Conservation (phyloP, 2,797 vertebrate genomes). For the Mus minutoides region DNA sequence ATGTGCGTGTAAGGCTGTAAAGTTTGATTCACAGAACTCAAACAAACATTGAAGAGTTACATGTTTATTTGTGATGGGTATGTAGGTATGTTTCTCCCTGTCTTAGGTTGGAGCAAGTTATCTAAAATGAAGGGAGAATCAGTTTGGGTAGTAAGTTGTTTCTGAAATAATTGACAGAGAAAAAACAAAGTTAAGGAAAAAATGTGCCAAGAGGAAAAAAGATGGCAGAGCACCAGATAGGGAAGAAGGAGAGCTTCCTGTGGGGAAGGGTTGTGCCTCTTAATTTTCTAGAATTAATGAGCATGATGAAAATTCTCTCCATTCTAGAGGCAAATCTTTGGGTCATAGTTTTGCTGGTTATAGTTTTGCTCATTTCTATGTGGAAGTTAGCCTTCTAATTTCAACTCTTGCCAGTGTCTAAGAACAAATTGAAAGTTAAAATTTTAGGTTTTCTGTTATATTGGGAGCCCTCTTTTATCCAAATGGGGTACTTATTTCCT, state of each 20-base stretch:
- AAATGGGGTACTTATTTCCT: slow-evolving; percentile 59
- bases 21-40: neutral
- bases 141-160: slow-evolving; percentile 33
- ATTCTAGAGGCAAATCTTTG: neutral
- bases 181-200: neutral
- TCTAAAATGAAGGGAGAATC: slow-evolving; percentile 12
- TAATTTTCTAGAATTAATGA: neutral
- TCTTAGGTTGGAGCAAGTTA: neutral
- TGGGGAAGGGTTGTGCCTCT: neutral
- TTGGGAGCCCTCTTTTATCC: slow-evolving; percentile 11
- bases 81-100: neutral
- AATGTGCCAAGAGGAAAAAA: neutral
- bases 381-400: slow-evolving; percentile 26
- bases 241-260: neutral
- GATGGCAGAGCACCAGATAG: neutral
- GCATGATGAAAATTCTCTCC: neutral
- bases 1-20: neutral
- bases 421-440: slow-evolving; percentile 34
- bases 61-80: neutral
- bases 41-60: neutral
- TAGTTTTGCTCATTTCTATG: neutral
- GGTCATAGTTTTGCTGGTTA: slow-evolving; percentile 3
- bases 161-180: neutral
- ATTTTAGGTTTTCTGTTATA: slow-evolving; percentile 33
- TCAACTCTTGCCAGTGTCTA: neutral